Base-by-base conservation (phyloP, 2,888 invertebrate genomes). In the Aphidoletes aphidimyza region DNA sequence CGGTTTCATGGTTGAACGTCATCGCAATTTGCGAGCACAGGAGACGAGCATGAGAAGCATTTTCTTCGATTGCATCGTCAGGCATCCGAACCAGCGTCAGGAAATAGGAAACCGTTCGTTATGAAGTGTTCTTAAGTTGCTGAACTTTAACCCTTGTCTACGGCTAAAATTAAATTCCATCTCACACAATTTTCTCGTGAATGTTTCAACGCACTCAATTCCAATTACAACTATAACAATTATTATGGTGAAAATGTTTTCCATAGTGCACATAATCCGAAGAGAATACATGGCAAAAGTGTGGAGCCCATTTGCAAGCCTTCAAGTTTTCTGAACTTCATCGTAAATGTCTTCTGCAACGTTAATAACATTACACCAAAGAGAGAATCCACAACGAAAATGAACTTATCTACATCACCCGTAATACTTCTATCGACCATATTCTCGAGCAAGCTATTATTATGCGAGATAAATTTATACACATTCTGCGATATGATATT, bases 201-300 rank as follows among this genome's bases (percentile, higher is more conserved):
- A 2, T 14, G 14, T 69, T 34, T 34, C 14, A n/a, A 69, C 69
- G 69, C 34, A 30, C 69, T 69, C 69, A 69, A 11, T 11, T 69
- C 69, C 69, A 69, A 69, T 69, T 69, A 69, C 69, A 69, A 69
- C 69, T 69, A 69, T 69, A 11, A 69, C 69, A 69, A 69, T 69
- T n/a, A n/a, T n/a, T 69, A 69, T 69, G 69, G 69, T 69, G 30
- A 69, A 69, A 34, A 69, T 69, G 34, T 69, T 54, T 54, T 54
- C 54, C 54, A 54, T n/a, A 54, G 54, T 54, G 54, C 54, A 54
- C 22, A 54, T n/a, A n/a, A n/a, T 26, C 69, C 26, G 30, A 30
- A 19, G 69, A 54, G 22, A 54, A 54, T 54, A n/a, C 30, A 30
- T 69, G 34, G n/a, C n/a, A n/a, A n/a, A n/a, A n/a, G n/a, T n/a